Evolutionary conservation across 2,113 vertebrate genomes (phyloP).

Genomic region (Sebastes schlegelii): DNA sequence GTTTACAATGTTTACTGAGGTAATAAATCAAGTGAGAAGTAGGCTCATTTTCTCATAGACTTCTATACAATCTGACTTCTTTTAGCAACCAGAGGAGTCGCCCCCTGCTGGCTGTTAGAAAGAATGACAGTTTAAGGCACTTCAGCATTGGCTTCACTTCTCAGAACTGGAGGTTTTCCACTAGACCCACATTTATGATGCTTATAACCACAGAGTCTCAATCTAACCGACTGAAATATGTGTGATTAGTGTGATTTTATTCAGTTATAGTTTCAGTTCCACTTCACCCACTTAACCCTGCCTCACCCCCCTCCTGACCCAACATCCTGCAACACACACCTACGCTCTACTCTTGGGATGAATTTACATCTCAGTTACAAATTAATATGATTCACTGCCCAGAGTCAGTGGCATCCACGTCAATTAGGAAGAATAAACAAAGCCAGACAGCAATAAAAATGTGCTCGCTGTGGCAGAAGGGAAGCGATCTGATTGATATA

Average conservation of each 20-base stretch:
- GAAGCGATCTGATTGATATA: background rate
- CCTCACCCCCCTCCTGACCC: background rate
- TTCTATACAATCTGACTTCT: too few relatives aligned
- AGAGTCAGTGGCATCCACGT: conserved; percentile 17
- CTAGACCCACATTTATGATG: too few relatives aligned
- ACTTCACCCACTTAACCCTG: conserved; percentile 6
- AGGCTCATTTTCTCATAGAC: too few relatives aligned
- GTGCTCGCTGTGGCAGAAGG: background rate
- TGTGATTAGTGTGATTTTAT: background rate
- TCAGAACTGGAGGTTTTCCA: too few relatives aligned
- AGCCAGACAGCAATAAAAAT: conserved; percentile 28
- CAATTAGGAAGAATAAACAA: conserved; percentile 37
- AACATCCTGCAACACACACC: conserved; percentile 19
- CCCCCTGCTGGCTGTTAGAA: too few relatives aligned
- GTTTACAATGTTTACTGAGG: too few relatives aligned
- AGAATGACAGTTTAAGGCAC: too few relatives aligned
- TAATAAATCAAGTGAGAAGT: too few relatives aligned
- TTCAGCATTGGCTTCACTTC: too few relatives aligned
- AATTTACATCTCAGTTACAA: conserved; percentile 38
- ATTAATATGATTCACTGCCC: conserved; percentile 39
- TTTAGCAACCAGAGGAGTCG: too few relatives aligned
- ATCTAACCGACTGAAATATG: too few relatives aligned
- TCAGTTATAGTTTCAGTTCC: conserved; percentile 8
- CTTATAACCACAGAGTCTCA: too few relatives aligned
- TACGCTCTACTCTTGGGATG: conserved; percentile 21